Base-by-base conservation (phyloP, 2,888 invertebrate species). In the Polydrusus cervinus region DNA sequence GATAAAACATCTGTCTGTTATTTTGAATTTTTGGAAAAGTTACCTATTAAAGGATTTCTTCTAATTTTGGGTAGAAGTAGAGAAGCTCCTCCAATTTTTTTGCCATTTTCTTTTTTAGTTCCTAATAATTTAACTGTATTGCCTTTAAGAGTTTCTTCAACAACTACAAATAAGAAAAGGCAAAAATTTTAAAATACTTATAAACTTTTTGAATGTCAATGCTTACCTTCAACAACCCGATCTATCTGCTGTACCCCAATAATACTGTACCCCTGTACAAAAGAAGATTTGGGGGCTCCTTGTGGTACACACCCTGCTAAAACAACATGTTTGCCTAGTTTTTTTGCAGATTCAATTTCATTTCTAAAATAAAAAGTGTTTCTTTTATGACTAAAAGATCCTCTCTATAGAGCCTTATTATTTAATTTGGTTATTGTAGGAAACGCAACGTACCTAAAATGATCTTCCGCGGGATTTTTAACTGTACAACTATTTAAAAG, bases 201-300 rank as follows among this genome's bases (percentile, higher is more conserved):
- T 34, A 34, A 34, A 10, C 10, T 8, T 10, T 34, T 8, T 34
- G 8, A 34, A 7, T 34, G 34, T 34, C n/a, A 3, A 51, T 20
- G n/a, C 43, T 49, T 76, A 67, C 76, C 76, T 88, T 99, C 98
- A 0, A 98, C 95, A 0, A 99, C 96, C 76, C 98, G 89, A 86
- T 99, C 98, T 75, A 99, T 99, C 89, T 99, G 99, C 83, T 99
- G 98, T 0, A 99, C 98, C 0, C 99, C 99, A n/a, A 99, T 94
- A 0, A 98, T 91, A 80, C 98, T 98, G 9, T 98, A 89, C 0
- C 96, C 95, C 83, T 92, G 89, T 18, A 94, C 86, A 79, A 90
- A 91, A 76, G 87, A 87, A 0, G 94, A 90, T 66, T 94, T 93
- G 0, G 95, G 95, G 0, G 95, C 95, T 0, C 97, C 98, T 87